Evolutionary conservation across 2,797 vertebrate species (phyloP), one percentile per base, ranked within the genome.

Genomic region (Melanotaenia nigrans): DNA sequence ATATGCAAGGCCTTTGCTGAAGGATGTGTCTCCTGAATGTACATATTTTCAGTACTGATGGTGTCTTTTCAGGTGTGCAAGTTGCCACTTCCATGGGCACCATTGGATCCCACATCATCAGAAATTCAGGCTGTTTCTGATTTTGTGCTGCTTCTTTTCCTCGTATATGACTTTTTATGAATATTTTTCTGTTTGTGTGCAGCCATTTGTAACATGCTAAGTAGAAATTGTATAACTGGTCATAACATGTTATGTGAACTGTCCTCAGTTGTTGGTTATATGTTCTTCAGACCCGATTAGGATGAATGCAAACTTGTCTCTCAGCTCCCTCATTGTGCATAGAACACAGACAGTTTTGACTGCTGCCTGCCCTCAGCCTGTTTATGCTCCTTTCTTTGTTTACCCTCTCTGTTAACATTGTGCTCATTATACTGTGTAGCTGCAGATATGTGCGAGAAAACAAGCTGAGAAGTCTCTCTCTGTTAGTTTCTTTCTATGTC

Each of bases 381-480:
- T 79, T 86, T 65, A 80, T 71, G 60, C 82, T 79, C 73, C 79
- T 67, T 73, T 71, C 79, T 73, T 58, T 88, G 86, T 89, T 90
- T 90, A 85, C 79, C 68, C 68, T 79, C 71, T 79, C 70, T 87
- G 78, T 86, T 87, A 84, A 87, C 85, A 82, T 85, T 75, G 89
- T 79, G 73, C 77, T 92, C 89, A 90, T 89, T 85, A 86, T 82
- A 62, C 71, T 40, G 72, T 62, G 47, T 33, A 47, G 83, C 68
- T 84, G 79, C 78, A 79, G 73, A 85, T 61, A 85, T 73, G 73
- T 58, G 53, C 55, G 32, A 33, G 72, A 75, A 87, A 84, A 83
- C 79, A 82, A 78, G 61, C 76, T 28, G 65, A 82, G 75, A 79
- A 71, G 61, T 65, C 61, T 72, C 42, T 40, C 53, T 73, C 22